Conservation (phyloP, 2,888 invertebrate genomes). For the Linyphia triangularis region DNA sequence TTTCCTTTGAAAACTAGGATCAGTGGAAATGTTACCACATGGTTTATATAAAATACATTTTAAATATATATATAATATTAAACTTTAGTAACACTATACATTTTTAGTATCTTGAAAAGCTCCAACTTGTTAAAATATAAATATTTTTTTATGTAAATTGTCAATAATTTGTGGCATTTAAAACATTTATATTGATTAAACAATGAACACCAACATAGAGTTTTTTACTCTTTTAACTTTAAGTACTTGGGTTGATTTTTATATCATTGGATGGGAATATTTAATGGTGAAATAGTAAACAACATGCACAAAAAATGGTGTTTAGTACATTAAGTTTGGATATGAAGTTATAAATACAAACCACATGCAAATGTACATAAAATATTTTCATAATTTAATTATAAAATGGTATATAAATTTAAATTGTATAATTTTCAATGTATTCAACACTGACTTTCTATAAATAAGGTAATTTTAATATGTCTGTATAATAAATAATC, state of each 20-base stretch:
- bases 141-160: not conserved
- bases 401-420: too few relatives aligned
- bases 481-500: too few relatives aligned
- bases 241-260: not conserved
- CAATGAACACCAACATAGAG: not conserved
- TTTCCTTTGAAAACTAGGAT: too few relatives aligned
- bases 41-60: not conserved
- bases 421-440: too few relatives aligned
- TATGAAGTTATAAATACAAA: too few relatives aligned
- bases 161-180: too few relatives aligned
- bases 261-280: not conserved
- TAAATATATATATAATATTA: not conserved
- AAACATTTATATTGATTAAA: not conserved
- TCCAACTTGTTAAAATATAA: not conserved
- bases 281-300: not conserved
- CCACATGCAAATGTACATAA: too few relatives aligned
- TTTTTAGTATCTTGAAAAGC: not conserved
- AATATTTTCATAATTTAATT: too few relatives aligned
- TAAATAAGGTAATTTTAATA: too few relatives aligned
- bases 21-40: not conserved
- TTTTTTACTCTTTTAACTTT: not conserved
- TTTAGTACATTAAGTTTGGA: not conserved
- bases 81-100: not conserved
- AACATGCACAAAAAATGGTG: not conserved
- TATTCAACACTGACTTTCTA: too few relatives aligned